Percentiles rank a stretch among this genome's conserved stretches.
phyloP scores from a whole-genome alignment of 2,113 vertebrate genomes.

The Arizona elegans region DNA sequence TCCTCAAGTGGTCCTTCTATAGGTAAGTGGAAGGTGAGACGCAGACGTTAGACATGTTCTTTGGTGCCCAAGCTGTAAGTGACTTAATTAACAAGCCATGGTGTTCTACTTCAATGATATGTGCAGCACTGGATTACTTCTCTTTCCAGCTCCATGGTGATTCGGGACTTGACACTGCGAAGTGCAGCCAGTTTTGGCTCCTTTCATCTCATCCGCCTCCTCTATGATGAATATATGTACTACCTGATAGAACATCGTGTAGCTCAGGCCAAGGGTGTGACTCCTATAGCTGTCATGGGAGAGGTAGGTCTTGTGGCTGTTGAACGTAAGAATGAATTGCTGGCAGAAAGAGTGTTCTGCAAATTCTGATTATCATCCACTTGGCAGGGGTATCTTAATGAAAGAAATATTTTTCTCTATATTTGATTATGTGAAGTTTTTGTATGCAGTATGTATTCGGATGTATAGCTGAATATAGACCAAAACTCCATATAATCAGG shows the following conservation, averaged over 20 bases:
- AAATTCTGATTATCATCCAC: background rate
- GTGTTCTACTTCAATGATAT: background rate
- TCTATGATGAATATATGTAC: slow-evolving; percentile 94
- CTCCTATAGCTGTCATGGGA: slow-evolving; percentile 90
- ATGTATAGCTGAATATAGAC: background rate
- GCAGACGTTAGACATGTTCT: background rate
- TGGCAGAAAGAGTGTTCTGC: background rate
- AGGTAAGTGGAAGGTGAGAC: slow-evolving; percentile 68
- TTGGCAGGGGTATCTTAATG: background rate
- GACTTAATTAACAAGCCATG: background rate
- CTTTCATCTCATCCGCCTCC: slow-evolving; percentile 88
- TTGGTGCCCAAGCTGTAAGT: background rate
- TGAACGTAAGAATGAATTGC: no score
- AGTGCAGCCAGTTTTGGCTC: slow-evolving; percentile 90
- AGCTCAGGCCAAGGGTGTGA: slow-evolving; percentile 87
- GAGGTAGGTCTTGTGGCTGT: slow-evolving; percentile 69
- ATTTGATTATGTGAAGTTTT: background rate
- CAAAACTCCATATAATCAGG: background rate
- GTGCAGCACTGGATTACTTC: background rate
- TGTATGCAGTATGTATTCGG: background rate
- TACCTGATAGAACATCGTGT: slow-evolving; percentile 92
- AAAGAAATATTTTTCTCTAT: background rate
- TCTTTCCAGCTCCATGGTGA: slow-evolving; percentile 85
- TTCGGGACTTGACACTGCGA: slow-evolving; percentile 88
- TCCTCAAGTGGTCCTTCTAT: slow-evolving; percentile 95